Conservation (phyloP, 2,113 vertebrate genomes). For the Aptenodytes patagonicus region DNA sequence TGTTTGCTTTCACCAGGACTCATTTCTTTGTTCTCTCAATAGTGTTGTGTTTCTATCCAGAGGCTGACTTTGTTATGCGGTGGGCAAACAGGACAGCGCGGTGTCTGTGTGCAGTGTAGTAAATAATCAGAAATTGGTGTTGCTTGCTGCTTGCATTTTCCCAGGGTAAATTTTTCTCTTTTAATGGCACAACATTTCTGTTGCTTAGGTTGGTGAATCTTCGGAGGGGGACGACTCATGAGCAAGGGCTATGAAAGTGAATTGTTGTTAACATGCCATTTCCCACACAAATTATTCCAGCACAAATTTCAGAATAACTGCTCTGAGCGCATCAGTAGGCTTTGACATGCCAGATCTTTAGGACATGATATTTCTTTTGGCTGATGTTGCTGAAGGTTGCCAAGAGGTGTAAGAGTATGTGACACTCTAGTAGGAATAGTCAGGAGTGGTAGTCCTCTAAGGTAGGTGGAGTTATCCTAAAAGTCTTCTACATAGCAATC, state of each 20-base stretch:
- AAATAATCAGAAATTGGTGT: neutral
- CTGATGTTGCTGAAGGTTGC: neutral
- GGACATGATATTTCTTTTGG: neutral
- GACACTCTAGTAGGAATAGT: neutral
- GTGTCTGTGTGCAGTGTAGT: neutral
- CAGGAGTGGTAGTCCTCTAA: neutral
- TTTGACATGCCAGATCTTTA: neutral
- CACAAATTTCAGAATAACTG: neutral
- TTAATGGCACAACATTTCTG: neutral
- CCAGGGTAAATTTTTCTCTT: neutral
- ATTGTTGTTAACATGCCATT: neutral
- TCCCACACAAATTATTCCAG: neutral
- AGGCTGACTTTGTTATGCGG: neutral
- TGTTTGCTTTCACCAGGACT: neutral
- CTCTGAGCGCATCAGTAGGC: neutral
- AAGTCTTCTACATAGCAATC: neutral
- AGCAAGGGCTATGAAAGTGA: neutral
- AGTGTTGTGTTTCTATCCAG: neutral
- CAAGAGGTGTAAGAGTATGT: neutral
- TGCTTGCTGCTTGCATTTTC: neutral
- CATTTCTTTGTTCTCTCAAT: neutral
- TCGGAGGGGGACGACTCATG: neutral
- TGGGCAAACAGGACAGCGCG: neutral
- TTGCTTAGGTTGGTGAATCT: neutral
- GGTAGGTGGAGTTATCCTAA: neutral